Evolutionary conservation across 2,888 invertebrate genomes (phyloP), one percentile per base, ranked within the genome.

Genomic region (Bellardia pandia): DNA sequence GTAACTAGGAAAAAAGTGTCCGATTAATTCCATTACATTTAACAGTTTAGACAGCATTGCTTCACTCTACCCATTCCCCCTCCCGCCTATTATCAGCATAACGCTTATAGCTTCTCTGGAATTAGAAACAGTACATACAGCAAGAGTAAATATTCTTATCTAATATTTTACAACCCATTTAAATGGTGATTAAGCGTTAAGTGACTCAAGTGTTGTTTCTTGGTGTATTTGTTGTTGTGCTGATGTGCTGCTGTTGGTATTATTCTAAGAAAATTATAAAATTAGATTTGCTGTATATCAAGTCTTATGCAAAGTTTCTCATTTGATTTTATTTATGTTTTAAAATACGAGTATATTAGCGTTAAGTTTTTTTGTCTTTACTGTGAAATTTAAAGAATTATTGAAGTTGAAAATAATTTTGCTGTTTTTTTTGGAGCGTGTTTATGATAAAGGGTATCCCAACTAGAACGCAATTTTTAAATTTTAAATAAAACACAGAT

Each of bases 21-120:
- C 89, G 89, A 90, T 92, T 92, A 92, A 92, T 92, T 92, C 93
- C 92, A 89, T 91, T 90, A 91, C 92, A 92, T 92, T 92, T 90
- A 92, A 91, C 92, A 90, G 90, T 91, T 86, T 69, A 68, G 74
- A 68, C 66, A 81, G 23, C 40, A 45, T 13, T 8, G 45, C 23
- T 6, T 30, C 16, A 6, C 4, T 53, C 5, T n/a, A 11, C 45
- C 45, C 42, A 40, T 1, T 30, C 14, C 23, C 14, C 23, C 37
- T 62, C 23, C 2, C 30, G 2, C 33, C 16, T 53, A 30, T 16
- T 56, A 7, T 1, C 4, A 23, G 4, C 13, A 40, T 80, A 11
- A 42, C 1, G n/a, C 16, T 33, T 14, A 51, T 23, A 13, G 56
- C 45, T 51, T 58, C 58, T n/a, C 42, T 51, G 23, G 30, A 40